Conservation (phyloP, 1,140 invertebrate genomes). For the Pentalonia nigronervosa region DNA sequence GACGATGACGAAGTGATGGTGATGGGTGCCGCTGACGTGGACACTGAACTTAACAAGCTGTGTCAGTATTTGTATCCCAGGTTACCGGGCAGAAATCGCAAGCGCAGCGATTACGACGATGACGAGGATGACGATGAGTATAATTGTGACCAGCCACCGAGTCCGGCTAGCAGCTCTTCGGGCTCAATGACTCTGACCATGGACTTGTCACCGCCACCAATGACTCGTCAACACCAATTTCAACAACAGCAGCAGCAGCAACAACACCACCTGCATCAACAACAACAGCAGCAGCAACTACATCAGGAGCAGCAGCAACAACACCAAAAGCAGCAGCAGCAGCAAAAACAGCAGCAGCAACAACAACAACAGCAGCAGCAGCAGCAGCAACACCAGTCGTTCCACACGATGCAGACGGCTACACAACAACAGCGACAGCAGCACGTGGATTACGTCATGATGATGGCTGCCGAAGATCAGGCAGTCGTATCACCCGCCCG, state of each 20-base stretch:
- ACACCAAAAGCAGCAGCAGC: not conserved
- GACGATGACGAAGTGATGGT: not conserved
- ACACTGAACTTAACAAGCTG: slow-evolving; percentile 59
- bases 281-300: not conserved
- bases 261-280: not conserved
- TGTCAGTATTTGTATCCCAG: slow-evolving; percentile 61
- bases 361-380: not conserved
- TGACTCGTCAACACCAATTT: not conserved
- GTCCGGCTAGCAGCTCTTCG: slow-evolving; percentile 61
- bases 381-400: not conserved
- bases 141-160: slow-evolving; percentile 59
- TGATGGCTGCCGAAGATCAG: slow-evolving; percentile 61
- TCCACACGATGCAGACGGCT: slow-evolving; percentile 15
- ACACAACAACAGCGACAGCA: slow-evolving; percentile 12
- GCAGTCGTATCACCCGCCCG: slow-evolving; percentile 63
- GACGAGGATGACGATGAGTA: slow-evolving; percentile 46
- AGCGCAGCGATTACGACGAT: not conserved
- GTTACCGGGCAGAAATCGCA: slow-evolving; percentile 5
- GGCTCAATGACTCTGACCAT: slow-evolving; percentile 59
- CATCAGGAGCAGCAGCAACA: not conserved
- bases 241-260: not conserved
- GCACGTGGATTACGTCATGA: slow-evolving; percentile 10
- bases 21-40: slow-evolving; percentile 2
- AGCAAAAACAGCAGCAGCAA: not conserved
- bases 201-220: slow-evolving; percentile 59